Base-by-base conservation (phyloP, 2,113 vertebrate species). In the Phalacrocorax pelagicus region DNA sequence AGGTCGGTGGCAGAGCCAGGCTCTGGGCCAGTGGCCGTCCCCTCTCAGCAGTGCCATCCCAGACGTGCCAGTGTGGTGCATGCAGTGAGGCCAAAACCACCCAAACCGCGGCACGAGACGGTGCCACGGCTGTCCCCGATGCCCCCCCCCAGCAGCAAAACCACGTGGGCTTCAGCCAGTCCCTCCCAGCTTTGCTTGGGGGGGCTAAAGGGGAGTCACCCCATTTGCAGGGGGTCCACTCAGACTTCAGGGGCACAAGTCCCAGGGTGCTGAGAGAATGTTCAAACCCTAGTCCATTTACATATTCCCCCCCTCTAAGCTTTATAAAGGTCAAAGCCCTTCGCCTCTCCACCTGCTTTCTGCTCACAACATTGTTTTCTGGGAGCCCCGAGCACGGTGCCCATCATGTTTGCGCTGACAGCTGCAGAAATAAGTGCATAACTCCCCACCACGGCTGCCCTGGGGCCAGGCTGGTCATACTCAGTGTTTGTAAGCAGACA, bases 371-470 rank as follows among this genome's bases (percentile, higher is more conserved):
- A 1, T 14, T 38, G 24, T 36, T 47, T 47, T 15, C 34, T 1
- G 10, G 52, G 44, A 65, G 27, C 63, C 38, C 61, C 10, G 1
- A 36, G 49, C 62, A 4, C 51, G 34, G 55, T 9, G 4, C 36
- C 79, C 44, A 5, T 6, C 30, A 1, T 1, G 11, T 7, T 9
- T 19, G 6, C 2, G 1, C 73, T 5, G 46, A 1, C 15, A 59
- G 73, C 83, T 58, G 49, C 61, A 23, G 6, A 47, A 38, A 38
- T 38, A 38, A 66, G 59, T 3, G 13, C 11, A 3, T 5, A 42
- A 42, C 18, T 24, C 61, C 42, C 29, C 30, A 2, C 29, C 55
- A 18, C 0, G 0, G 57, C 92, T 73, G 71, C 95, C 92, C 85
- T 6, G 15, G 1, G 1, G 85, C 79, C 74, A 73, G 55, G 44